These are phyloP conservation scores for Tenthredo notha DNA, from an alignment of 2,888 invertebrate species.

Conservation along the genomic window DNA sequence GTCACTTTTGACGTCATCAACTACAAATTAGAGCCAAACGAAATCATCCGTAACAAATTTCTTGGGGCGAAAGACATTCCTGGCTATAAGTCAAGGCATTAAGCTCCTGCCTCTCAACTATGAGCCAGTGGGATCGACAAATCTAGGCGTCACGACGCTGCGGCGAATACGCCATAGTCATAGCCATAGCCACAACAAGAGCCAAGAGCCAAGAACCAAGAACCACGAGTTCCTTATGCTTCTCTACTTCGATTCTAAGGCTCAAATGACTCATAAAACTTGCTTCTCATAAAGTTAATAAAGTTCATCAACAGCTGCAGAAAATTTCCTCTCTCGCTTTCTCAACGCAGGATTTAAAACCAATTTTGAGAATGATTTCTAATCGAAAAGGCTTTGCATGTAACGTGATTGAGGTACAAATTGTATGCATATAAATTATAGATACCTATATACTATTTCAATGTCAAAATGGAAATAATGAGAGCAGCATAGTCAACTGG, in stretches of 20 bases:
- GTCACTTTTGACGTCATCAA: conserved; percentile 29
- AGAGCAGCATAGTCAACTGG: not conserved
- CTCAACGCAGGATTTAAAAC: not conserved
- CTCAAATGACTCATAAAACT: conserved; percentile 1
- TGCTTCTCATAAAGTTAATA: not conserved
- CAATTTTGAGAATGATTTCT: not conserved
- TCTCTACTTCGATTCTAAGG: not conserved
- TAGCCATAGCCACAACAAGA: not conserved
- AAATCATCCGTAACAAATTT: conserved; percentile 25
- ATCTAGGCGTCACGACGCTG: conserved; percentile 16
- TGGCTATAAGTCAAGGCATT: conserved; percentile 4
- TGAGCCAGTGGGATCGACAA: not conserved
- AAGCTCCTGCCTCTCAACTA: not conserved
- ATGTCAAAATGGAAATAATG: not conserved
- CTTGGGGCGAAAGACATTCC: conserved; percentile 21
- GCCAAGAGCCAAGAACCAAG: not conserved
- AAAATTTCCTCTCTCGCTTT: not conserved
- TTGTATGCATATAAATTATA: not conserved
- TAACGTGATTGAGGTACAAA: not conserved
- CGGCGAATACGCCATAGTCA: not conserved
- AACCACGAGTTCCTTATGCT: not conserved
- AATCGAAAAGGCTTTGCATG: not conserved
- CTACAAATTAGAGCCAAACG: conserved; percentile 14
- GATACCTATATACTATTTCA: not conserved
- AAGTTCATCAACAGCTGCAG: not conserved